phyloP scores from a whole-genome alignment of 2,888 invertebrate genomes.

The Corbicula japonica region DNA sequence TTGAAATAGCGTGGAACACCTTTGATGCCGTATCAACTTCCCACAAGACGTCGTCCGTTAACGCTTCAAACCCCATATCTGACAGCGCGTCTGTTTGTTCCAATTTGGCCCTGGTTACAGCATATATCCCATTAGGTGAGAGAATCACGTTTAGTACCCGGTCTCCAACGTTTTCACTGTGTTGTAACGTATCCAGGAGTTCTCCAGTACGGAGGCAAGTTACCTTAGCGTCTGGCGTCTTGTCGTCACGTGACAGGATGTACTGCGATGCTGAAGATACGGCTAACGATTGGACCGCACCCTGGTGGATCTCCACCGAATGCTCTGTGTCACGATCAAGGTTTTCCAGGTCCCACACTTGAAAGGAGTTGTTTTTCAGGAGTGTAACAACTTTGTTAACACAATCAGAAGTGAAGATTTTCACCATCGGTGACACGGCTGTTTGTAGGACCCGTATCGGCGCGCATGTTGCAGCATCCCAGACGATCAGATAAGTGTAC shows the following conservation, averaged over 20 bases:
- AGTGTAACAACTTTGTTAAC: constrained; percentile 80
- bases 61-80: constrained; percentile 56
- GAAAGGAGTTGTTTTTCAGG: constrained; percentile 78
- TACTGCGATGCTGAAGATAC: constrained; percentile 62
- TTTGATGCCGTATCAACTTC: constrained; percentile 69
- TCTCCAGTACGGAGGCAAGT: constrained; percentile 72
- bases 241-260: constrained; percentile 70
- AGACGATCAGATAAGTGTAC: constrained; percentile 82
- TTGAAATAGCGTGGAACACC: constrained; percentile 65
- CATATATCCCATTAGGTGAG: constrained; percentile 74
- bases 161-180: constrained; percentile 70
- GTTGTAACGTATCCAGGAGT: constrained; percentile 72
- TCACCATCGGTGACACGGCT: constrained; percentile 75
- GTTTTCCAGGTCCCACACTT: constrained; percentile 83
- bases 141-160: constrained; percentile 67
- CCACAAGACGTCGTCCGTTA: constrained; percentile 80
- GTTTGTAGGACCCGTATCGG: constrained; percentile 80
- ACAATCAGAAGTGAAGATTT: constrained; percentile 76
- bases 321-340: constrained; percentile 79
- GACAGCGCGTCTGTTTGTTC: constrained; percentile 41
- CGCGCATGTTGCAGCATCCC: constrained; percentile 75
- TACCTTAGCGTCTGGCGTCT: constrained; percentile 79
- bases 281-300: constrained; percentile 66
- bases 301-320: constrained; percentile 74
- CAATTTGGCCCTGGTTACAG: constrained; percentile 69